Conservation (phyloP, 2,888 invertebrate genomes). For the Pristionchus fissidentatus region DNA sequence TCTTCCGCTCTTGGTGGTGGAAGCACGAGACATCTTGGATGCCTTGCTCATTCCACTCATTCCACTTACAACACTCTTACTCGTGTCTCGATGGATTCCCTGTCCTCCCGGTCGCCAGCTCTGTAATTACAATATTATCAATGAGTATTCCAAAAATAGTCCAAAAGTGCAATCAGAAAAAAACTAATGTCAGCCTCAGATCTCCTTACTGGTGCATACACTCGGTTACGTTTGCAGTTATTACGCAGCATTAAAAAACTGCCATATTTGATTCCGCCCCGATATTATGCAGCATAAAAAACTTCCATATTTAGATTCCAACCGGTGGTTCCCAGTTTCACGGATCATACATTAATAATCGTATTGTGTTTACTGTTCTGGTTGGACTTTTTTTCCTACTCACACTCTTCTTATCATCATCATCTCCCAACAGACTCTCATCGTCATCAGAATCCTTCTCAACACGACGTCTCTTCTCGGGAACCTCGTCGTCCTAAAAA, state of each 20-base stretch:
- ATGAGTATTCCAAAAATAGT: neutral
- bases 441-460: constrained; percentile 57
- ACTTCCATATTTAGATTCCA: neutral
- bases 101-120: constrained; percentile 60
- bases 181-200: neutral
- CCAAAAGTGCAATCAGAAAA: neutral
- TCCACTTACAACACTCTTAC: constrained; percentile 43
- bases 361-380: neutral
- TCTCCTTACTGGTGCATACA: neutral
- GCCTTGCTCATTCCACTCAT: constrained; percentile 20
- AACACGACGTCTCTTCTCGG: constrained; percentile 55
- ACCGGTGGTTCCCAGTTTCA: neutral
- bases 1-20: neutral
- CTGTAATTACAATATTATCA: neutral
- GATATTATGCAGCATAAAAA: neutral
- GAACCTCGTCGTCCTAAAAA: constrained; percentile 56
- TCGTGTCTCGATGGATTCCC: constrained; percentile 60
- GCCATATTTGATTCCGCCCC: neutral
- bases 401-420: constrained; percentile 40
- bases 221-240: neutral
- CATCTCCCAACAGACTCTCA: constrained; percentile 55
- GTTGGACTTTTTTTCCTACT: constrained; percentile 29
- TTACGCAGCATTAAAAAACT: neutral
- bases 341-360: neutral
- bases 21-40: neutral